Percentiles rank a stretch among this genome's conserved stretches.
These are phyloP conservation scores for Strigamia transsilvanica DNA, from an alignment of 2,888 invertebrate species.

Conservation along the genomic window DNA sequence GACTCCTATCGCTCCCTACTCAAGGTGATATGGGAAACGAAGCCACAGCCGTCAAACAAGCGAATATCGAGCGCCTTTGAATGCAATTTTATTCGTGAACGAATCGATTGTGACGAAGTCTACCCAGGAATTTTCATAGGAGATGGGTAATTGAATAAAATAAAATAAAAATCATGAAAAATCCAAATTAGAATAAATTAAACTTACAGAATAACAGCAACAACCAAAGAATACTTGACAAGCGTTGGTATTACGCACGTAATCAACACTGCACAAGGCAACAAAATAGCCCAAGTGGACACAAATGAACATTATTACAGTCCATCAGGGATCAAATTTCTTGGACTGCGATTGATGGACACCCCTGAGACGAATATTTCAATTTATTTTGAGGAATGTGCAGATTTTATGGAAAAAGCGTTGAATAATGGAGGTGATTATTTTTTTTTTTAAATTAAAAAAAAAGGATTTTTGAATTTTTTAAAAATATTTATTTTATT, in stretches of 20 bases:
- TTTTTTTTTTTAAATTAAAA: too few species aligned
- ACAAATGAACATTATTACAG: slow-evolving; percentile 79
- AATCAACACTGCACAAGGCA: slow-evolving; percentile 86
- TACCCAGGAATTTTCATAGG: slow-evolving; percentile 50
- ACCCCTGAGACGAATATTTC: slow-evolving; percentile 80
- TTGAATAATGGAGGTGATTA: slow-evolving; percentile 74
- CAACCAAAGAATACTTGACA: slow-evolving; percentile 68
- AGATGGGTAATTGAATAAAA: slow-evolving; percentile 6
- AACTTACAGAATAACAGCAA: background rate
- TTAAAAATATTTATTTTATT: slow-evolving; percentile 57
- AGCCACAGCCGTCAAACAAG: background rate
- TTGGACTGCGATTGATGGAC: slow-evolving; percentile 83
- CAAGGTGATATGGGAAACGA: slow-evolving; percentile 31
- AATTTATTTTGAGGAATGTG: slow-evolving; percentile 79
- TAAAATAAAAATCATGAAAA: background rate
- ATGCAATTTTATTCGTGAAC: slow-evolving; percentile 6
- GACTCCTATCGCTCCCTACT: slow-evolving; percentile 4
- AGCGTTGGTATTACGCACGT: slow-evolving; percentile 84
- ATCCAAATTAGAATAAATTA: background rate
- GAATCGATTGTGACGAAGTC: slow-evolving; percentile 44
- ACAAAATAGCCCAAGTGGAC: slow-evolving; percentile 81
- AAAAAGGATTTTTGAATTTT: slow-evolving; percentile 18
- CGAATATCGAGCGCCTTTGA: background rate
- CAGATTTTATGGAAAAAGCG: slow-evolving; percentile 83
- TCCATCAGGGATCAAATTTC: slow-evolving; percentile 75